A percentile compares a stretch with the other conserved stretches of the same genome.
Evolutionary conservation across 2,113 vertebrate species (phyloP).

Genomic region (Saimiri boliviensis): DNA sequence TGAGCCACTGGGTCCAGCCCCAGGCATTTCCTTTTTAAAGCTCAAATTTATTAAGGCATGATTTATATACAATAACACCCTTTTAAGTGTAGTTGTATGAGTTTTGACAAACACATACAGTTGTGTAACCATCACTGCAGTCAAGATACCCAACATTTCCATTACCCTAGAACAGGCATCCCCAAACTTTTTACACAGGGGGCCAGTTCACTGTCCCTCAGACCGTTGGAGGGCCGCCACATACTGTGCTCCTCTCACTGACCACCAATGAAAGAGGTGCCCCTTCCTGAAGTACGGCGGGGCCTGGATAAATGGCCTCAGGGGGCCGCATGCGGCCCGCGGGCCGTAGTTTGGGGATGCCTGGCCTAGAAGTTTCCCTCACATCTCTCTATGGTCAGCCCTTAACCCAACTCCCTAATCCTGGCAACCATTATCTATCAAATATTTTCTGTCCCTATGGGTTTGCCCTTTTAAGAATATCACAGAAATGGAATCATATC

Average conservation of each 20-base stretch:
- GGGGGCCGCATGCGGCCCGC: too few species aligned
- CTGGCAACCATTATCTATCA: background rate
- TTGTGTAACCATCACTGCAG: background rate
- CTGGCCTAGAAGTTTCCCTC: too few species aligned
- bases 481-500: background rate
- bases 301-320: too few species aligned
- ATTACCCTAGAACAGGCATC: background rate
- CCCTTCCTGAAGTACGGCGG: too few species aligned
- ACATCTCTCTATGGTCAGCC: background rate
- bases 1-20: too few species aligned
- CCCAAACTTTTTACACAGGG: too few species aligned
- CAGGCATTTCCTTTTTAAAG: background rate
- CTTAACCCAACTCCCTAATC: background rate
- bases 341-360: too few species aligned
- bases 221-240: too few species aligned
- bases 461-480: constrained; percentile 31
- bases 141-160: background rate
- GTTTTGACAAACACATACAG: background rate
- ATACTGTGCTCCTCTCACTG: too few species aligned
- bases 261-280: too few species aligned
- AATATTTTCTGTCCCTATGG: background rate
- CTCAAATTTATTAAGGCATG: background rate
- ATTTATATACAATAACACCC: background rate
- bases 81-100: background rate
- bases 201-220: too few species aligned